Conservation (phyloP, 2,888 invertebrate genomes). For the Spisula subtruncata region DNA sequence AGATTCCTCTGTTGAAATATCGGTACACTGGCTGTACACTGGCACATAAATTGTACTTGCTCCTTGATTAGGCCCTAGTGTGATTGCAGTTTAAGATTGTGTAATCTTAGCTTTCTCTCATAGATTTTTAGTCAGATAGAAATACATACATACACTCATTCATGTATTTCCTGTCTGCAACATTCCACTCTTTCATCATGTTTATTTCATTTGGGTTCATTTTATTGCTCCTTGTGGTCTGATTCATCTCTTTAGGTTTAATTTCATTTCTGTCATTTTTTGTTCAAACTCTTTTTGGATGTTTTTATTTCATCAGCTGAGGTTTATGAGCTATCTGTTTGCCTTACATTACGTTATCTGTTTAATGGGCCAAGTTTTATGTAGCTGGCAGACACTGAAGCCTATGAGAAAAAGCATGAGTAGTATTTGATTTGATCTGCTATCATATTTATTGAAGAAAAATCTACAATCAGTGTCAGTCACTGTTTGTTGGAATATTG, state of each 20-base stretch:
- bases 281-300: neutral
- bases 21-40: too few species aligned
- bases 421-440: too few species aligned
- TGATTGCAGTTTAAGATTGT: conserved; percentile 2
- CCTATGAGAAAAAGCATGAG: too few species aligned
- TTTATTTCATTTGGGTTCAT: neutral
- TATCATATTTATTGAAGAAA: too few species aligned
- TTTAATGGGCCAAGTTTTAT: neutral
- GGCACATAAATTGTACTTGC: neutral
- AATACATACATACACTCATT: neutral
- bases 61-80: neutral
- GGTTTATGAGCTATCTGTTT: conserved; percentile 14
- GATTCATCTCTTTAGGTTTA: neutral
- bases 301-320: neutral
- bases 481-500: too few species aligned
- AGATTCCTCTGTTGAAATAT: too few species aligned
- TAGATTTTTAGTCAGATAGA: neutral
- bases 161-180: conserved; percentile 10
- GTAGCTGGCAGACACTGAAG: too few species aligned
- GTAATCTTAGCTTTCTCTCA: neutral
- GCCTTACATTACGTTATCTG: neutral
- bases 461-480: too few species aligned
- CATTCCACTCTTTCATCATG: conserved; percentile 5
- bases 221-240: neutral
- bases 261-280: neutral